Evolutionary conservation across 2,888 invertebrate genomes (phyloP), one percentile per base, ranked within the genome.

Genomic region (Hanleya hanleyi): DNA sequence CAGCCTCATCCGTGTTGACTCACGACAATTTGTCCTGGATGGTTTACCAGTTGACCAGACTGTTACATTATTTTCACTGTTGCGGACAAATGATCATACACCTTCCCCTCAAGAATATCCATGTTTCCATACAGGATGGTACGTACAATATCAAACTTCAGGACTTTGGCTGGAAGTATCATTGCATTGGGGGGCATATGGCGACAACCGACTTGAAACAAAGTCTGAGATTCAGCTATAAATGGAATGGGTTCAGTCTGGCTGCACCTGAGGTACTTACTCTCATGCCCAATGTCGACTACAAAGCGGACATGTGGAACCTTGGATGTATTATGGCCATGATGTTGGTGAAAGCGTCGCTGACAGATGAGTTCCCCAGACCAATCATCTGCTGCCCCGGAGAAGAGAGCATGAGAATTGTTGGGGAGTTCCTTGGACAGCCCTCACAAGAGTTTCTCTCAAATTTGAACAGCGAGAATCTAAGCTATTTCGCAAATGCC

Each of bases 91-190:
- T 57, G 5, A 15, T 57, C 26, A 22, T 57, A 7, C 57, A 57
- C 9, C 57, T 57, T 4, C 57, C 57, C 5, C 32, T 57, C 22
- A 57, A 32, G 32, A 57, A 57, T 32, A 57, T 57, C 32, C 57
- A 57, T 26, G 29, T 57, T 4, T 57, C 57, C 2, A 22, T 57
- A 32, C n/a, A n/a, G n/a, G 57, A 57, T 57, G 57, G 57, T 15
- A 57, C 12, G 22, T 57, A 57, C 32, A 32, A 57, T 26, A 29
- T 57, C 22, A 4, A 57, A 26, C 57, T 57, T 29, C 57, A 57
- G 29, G 57, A 57, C 32, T 57, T 57, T 32, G 57, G 57, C 32
- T 57, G 57, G 57, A 57, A 57, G 29, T 57, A 57, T 26, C 57
- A 22, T 15, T 57, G 22, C 29, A 15, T 29, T 22, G 26, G 29